Evolutionary conservation across 2,113 vertebrate species (phyloP).

Genomic region (Esox niger): DNA sequence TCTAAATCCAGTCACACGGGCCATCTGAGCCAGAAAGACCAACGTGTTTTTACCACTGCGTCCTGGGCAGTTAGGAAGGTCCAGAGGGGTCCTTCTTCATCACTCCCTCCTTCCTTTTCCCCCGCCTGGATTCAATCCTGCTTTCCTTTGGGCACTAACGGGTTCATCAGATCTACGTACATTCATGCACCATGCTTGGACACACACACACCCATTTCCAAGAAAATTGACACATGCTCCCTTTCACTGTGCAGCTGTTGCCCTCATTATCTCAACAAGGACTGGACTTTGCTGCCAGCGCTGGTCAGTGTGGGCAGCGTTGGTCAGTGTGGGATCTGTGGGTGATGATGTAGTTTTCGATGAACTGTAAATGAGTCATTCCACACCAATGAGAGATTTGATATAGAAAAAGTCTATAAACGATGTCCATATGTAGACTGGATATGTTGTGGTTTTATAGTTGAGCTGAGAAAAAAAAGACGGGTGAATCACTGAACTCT

Average conservation of each 20-base stretch:
- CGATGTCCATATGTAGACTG: not conserved
- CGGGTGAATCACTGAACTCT: conserved; percentile 9
- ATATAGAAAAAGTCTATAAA: no score
- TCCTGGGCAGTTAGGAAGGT: conserved; percentile 74
- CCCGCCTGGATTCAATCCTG: conserved; percentile 45
- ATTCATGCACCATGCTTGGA: not conserved
- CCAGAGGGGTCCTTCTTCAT: conserved; percentile 48
- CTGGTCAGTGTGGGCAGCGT: no score
- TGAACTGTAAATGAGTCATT: no score
- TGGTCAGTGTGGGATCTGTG: not conserved
- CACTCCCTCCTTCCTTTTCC: no score
- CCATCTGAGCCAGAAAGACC: conserved; percentile 76
- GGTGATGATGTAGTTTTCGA: no score
- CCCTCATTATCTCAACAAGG: conserved; percentile 5
- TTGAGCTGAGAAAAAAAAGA: no score
- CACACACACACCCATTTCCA: not conserved
- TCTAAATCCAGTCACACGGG: conserved; percentile 76
- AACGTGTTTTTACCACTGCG: conserved; percentile 68
- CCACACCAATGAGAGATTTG: no score
- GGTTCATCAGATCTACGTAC: conserved; percentile 18
- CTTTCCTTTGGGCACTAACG: conserved; percentile 38
- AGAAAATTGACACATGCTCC: not conserved
- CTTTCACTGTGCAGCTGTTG: conserved; percentile 6
- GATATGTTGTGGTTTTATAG: not conserved
- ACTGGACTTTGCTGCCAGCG: not conserved